Base-by-base conservation (phyloP, 2,888 invertebrate genomes). In the Coecobrya sp. region DNA sequence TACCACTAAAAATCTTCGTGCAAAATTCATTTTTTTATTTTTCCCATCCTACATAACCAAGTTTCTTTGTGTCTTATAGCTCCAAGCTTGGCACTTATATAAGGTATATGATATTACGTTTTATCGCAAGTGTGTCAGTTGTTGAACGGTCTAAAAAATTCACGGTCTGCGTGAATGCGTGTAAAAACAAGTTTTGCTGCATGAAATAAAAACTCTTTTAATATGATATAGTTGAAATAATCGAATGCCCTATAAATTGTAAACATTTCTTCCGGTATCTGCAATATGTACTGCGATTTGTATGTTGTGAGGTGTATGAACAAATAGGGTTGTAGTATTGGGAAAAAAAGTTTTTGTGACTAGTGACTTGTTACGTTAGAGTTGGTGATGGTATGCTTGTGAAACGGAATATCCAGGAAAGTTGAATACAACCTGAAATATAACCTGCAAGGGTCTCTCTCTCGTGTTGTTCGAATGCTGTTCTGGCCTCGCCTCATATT, bases 11-110 rank as follows among this genome's bases (percentile, higher is more conserved):
- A 52, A 79, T 82, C 70, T 55, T 89, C 59, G 70, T 89, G 70
- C 36, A 89, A 89, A 89, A 89, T 89, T 89, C 84, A 89, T 89
- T 68, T 82, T 89, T 89, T 30, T 55, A 68, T 89, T 73, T 11
- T 45, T 30, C 25, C 13, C 79, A 81, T 36, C 36, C n/a, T 30
- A 11, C 1, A 70, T 3, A 42, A 70, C 65, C 22, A 68, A 84
- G n/a, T 68, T 70, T 68, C 16, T 45, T 82, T 68, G 45, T 19
- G 27, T 42, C 65, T 65, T 49, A 59, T 79, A 62, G 49, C 65
- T 88, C 0, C 36, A 19, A 19, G 19, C 10, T 81, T 79, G 89
- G 81, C 81, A 84, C 82, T 68, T 82, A 79, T 81, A n/a, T n/a
- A n/a, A n/a, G n/a, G n/a, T n/a, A n/a, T n/a, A n/a, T n/a, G n/a